Evolutionary conservation across 2,888 invertebrate species (phyloP).

Genomic region (Acleris holmiana): DNA sequence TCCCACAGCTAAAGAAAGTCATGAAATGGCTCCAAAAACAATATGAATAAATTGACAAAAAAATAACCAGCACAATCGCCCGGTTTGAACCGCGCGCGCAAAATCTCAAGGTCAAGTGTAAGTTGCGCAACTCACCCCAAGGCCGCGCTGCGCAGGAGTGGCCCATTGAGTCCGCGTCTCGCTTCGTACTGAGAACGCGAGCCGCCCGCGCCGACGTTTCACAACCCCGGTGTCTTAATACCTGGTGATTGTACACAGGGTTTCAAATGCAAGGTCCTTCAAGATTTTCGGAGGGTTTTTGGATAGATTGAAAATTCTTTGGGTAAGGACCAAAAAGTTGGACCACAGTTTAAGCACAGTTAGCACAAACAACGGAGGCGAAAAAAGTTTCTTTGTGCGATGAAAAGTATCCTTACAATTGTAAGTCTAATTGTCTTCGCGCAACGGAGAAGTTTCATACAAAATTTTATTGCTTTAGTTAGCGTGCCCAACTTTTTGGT

Average conservation of each 20-base stretch:
- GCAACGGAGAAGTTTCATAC: no score
- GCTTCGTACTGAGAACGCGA: conserved; percentile 70
- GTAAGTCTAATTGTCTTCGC: no score
- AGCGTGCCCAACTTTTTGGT: no score
- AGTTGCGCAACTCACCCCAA: conserved; percentile 70
- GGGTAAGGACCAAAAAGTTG: no score
- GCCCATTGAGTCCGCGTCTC: conserved; percentile 65
- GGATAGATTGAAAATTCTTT: background rate
- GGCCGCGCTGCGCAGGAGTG: conserved; percentile 64
- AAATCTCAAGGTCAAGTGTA: conserved; percentile 63
- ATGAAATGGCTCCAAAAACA: no score
- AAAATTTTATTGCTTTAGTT: no score
- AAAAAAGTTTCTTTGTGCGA: no score
- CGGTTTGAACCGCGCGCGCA: conserved; percentile 13
- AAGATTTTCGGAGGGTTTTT: conserved; percentile 4
- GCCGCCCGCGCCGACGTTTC: conserved; percentile 58
- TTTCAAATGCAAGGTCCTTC: conserved; percentile 59
- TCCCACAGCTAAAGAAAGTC: no score
- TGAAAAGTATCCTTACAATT: no score
- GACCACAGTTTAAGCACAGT: no score
- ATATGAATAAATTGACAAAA: background rate
- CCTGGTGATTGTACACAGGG: conserved; percentile 61
- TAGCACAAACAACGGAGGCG: no score
- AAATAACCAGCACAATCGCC: background rate
- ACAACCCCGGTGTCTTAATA: conserved; percentile 76